Percentiles rank a stretch among this genome's conserved stretches.
Conservation (phyloP, 2,888 invertebrate genomes). For the Megaustenia siamemsis region DNA sequence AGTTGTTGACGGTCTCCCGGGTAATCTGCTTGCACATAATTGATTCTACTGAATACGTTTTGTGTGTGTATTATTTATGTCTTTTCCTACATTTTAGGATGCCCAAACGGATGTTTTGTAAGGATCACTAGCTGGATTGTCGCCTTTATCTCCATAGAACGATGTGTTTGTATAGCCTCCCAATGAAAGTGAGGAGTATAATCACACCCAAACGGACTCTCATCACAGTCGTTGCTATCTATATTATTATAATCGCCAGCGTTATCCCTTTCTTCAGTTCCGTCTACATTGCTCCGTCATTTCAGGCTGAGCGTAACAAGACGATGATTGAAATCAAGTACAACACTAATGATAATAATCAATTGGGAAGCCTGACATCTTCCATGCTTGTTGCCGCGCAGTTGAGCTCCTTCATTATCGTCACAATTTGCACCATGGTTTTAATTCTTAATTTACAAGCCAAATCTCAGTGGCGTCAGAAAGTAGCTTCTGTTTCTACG, state of each 20-base stretch:
- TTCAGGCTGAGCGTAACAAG: constrained; percentile 6
- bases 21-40: no score
- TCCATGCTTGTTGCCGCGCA: constrained; percentile 20
- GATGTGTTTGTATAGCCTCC: constrained; percentile 40
- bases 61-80: no score
- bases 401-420: constrained; percentile 5
- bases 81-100: no score
- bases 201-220: constrained; percentile 32
- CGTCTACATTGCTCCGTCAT: neutral
- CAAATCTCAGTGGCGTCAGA: constrained; percentile 35
- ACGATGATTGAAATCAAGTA: constrained; percentile 34
- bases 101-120: no score
- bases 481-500: neutral
- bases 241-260: constrained; percentile 30
- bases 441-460: constrained; percentile 19
- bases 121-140: constrained; percentile 44
- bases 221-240: constrained; percentile 19
- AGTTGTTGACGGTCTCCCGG: no score
- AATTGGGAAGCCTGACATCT: constrained; percentile 12
- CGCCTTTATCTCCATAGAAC: constrained; percentile 37
- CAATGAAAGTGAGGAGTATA: constrained; percentile 35
- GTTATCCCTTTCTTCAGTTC: constrained; percentile 26
- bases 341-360: constrained; percentile 6
- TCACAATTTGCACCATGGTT: constrained; percentile 22
- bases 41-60: no score